A percentile compares a stretch with the other conserved stretches of the same genome.
phyloP scores from a whole-genome alignment of 2,888 invertebrate species.

The Heliothis peltigera region DNA sequence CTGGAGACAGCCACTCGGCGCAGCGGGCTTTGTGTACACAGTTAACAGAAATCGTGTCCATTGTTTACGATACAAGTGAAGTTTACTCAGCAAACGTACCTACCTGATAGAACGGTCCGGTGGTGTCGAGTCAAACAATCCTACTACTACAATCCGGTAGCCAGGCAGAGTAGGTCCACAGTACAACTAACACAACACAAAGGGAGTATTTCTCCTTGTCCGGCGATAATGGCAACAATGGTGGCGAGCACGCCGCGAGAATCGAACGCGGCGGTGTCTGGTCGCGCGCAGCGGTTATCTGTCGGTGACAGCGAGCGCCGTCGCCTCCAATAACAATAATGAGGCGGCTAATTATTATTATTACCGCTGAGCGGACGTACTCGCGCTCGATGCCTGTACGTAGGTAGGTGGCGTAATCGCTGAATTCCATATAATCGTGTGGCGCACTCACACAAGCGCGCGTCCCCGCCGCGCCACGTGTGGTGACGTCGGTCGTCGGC shows the following conservation, averaged over 20 bases:
- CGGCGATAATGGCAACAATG: conserved; percentile 71
- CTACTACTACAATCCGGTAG: conserved; percentile 71
- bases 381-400: conserved; percentile 67
- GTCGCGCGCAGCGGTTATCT: conserved; percentile 76
- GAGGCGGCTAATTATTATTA: conserved; percentile 84
- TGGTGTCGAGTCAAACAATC: conserved; percentile 72
- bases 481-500: conserved; percentile 79
- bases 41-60: conserved; percentile 67
- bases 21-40: conserved; percentile 60
- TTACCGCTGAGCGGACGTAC: conserved; percentile 76
- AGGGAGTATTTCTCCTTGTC: conserved; percentile 69
- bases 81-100: conserved; percentile 74
- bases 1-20: conserved; percentile 60
- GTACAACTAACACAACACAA: conserved; percentile 66
- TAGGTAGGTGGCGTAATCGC: conserved; percentile 84
- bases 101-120: conserved; percentile 73
- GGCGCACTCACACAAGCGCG: conserved; percentile 71
- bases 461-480: conserved; percentile 78
- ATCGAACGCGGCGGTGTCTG: conserved; percentile 70
- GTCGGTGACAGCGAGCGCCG: conserved; percentile 75
- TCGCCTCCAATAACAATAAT: conserved; percentile 81
- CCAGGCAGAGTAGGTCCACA: conserved; percentile 62
- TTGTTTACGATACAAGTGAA: conserved; percentile 76
- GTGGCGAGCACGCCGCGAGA: conserved; percentile 62
- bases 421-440: conserved; percentile 81